Percentiles rank a stretch among this genome's conserved stretches.
These are phyloP conservation scores for Lepidurus apus DNA, from an alignment of 1,140 invertebrate genomes.

Conservation along the genomic window DNA sequence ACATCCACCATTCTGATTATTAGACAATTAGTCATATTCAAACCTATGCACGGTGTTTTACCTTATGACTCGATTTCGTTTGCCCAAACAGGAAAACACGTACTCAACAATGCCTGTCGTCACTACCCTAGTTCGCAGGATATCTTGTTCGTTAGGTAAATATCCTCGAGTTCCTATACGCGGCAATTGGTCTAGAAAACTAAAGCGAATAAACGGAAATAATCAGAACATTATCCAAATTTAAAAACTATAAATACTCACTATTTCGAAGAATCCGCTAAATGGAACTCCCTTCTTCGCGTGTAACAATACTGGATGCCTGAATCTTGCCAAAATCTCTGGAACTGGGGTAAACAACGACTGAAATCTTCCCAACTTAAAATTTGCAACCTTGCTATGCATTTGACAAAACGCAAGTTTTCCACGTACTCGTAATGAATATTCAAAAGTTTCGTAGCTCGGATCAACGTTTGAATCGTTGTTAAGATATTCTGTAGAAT, in stretches of 20 bases:
- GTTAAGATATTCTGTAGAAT: slow-evolving; percentile 94
- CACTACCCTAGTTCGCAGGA: slow-evolving; percentile 53
- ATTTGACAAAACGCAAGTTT: slow-evolving; percentile 62
- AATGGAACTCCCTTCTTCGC: slow-evolving; percentile 60
- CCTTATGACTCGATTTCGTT: neutral
- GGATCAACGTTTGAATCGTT: slow-evolving; percentile 99
- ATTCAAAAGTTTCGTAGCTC: slow-evolving; percentile 97
- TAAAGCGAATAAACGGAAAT: slow-evolving; percentile 47
- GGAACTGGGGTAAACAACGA: slow-evolving; percentile 57
- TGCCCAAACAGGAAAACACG: no score
- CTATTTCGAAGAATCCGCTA: slow-evolving; percentile 67
- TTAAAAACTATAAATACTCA: slow-evolving; percentile 1
- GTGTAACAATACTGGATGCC: slow-evolving; percentile 66
- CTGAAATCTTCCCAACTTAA: slow-evolving; percentile 32
- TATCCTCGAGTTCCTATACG: slow-evolving; percentile 85
- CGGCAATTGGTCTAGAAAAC: slow-evolving; percentile 80
- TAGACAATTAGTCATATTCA: neutral
- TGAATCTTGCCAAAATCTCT: slow-evolving; percentile 55
- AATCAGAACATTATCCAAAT: neutral
- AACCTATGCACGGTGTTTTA: neutral
- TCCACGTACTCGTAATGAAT: slow-evolving; percentile 86
- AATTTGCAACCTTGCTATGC: neutral
- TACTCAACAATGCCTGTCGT: no score
- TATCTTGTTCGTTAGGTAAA: slow-evolving; percentile 93
- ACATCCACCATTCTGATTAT: slow-evolving; percentile 54